These are phyloP conservation scores for Alcedo quadribrachys DNA, from an alignment of 2,797 vertebrate genomes.

Conservation along the genomic window DNA sequence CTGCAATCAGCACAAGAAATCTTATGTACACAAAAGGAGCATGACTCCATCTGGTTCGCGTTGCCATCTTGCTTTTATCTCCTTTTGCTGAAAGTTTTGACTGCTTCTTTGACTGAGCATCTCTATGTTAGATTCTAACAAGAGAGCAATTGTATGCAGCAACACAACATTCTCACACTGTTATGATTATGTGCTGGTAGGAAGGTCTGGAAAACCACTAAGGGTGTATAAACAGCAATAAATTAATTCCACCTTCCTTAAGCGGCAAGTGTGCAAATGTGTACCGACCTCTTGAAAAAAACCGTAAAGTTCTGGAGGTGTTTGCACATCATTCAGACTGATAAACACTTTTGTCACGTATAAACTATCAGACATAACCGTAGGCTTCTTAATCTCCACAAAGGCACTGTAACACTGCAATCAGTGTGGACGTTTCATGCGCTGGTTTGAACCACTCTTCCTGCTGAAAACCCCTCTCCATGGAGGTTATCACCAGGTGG, in stretches of 20 bases:
- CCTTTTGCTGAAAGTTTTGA: neutral
- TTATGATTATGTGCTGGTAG: neutral
- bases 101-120: neutral
- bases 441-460: neutral
- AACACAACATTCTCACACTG: neutral
- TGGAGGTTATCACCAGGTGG: neutral
- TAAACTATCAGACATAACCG: neutral
- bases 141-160: neutral
- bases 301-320: neutral
- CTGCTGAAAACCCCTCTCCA: neutral
- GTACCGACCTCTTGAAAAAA: neutral
- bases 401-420: no score
- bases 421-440: fast-evolving
- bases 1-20: neutral
- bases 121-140: neutral
- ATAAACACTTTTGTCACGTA: neutral
- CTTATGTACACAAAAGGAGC: neutral
- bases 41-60: neutral
- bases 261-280: neutral
- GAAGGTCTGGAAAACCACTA: neutral
- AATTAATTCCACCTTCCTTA: neutral
- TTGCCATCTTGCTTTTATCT: neutral
- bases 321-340: neutral
- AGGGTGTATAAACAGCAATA: neutral
- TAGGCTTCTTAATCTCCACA: neutral